phyloP scores from a whole-genome alignment of 1,140 invertebrate species.

The Brachionus angularis region DNA sequence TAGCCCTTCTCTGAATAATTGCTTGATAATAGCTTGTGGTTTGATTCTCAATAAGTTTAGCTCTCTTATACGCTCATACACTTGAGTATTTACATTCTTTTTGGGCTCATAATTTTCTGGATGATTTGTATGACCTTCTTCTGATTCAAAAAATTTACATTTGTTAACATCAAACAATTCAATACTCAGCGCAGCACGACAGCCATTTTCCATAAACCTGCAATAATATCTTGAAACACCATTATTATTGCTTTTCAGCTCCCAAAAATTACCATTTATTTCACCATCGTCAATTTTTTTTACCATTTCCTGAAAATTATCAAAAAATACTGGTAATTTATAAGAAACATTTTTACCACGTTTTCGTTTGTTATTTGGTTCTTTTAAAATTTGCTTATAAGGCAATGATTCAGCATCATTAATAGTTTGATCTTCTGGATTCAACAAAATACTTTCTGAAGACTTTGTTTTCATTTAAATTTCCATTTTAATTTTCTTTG shows the following conservation, averaged over 20 bases:
- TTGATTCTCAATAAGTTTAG: not conserved
- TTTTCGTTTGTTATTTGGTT: not conserved
- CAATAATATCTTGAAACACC: not conserved
- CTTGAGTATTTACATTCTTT: not conserved
- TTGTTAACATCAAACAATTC: too few relatives aligned
- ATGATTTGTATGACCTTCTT: too few relatives aligned
- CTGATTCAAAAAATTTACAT: too few relatives aligned
- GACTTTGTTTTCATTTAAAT: too few relatives aligned
- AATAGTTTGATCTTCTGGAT: not conserved
- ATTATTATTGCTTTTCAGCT: not conserved
- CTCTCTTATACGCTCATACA: not conserved
- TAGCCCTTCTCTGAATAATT: not conserved
- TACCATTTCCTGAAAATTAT: not conserved
- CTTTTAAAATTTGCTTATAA: not conserved
- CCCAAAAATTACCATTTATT: constrained; percentile 21
- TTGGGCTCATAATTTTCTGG: too few relatives aligned
- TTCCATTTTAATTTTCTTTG: too few relatives aligned
- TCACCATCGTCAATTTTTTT: not conserved
- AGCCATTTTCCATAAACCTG: not conserved
- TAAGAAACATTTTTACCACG: not conserved
- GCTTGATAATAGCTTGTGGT: not conserved
- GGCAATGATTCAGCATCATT: not conserved
- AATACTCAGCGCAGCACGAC: not conserved
- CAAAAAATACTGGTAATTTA: constrained; percentile 17
- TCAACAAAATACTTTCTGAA: too few relatives aligned